A percentile compares a stretch with the other conserved stretches of the same genome.
Evolutionary conservation across 92 coral and sea anemone species (phyloP).

Genomic region (Palythoa grandiflora): DNA sequence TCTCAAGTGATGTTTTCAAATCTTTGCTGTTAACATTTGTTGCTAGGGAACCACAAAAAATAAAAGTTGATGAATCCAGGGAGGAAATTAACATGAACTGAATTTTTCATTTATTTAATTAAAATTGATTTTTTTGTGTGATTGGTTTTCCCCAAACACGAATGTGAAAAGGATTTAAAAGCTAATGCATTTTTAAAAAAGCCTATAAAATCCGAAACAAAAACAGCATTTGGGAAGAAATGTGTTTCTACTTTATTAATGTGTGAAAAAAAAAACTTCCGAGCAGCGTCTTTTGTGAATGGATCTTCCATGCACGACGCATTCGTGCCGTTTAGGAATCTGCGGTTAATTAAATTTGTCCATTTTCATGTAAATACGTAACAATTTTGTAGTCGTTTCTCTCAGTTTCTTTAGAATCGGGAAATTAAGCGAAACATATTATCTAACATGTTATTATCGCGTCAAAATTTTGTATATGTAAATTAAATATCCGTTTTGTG

Average conservation of each 20-base stretch:
- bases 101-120: not conserved
- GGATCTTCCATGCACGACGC: too few species aligned
- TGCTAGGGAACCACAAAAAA: constrained; percentile 25
- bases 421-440: not conserved
- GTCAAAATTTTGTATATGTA: too few species aligned
- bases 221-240: not conserved
- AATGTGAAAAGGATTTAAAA: not conserved
- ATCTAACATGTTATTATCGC: too few species aligned
- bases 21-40: constrained; percentile 2
- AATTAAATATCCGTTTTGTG: too few species aligned
- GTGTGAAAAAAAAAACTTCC: not conserved
- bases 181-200: not conserved
- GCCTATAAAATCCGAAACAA: not conserved
- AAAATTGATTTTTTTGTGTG: not conserved
- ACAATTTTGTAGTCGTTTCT: not conserved
- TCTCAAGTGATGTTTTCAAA: not conserved
- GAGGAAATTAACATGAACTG: not conserved
- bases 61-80: not conserved
- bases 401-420: not conserved
- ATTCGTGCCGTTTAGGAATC: not conserved
- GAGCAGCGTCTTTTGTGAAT: too few species aligned
- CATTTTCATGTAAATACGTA: not conserved
- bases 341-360: not conserved
- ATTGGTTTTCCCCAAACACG: not conserved
- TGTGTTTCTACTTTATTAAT: too few species aligned